phyloP scores from a whole-genome alignment of 1,140 invertebrate genomes.

The Zaprionus ghesquierei region DNA sequence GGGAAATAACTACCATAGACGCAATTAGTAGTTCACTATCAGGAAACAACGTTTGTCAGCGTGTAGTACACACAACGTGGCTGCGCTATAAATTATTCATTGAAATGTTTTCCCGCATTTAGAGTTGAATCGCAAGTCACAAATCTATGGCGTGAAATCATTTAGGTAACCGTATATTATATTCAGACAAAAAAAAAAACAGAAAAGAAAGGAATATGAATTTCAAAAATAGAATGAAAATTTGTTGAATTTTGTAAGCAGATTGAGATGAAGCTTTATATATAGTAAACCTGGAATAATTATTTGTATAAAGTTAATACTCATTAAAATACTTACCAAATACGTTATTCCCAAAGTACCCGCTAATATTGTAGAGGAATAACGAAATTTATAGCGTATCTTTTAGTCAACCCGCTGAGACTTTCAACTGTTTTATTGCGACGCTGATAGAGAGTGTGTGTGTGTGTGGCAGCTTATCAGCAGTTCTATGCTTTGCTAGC shows the following conservation, averaged over 20 bases:
- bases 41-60: no score
- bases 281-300: background rate
- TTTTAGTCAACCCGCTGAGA: background rate
- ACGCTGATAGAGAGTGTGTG: background rate
- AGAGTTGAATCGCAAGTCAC: background rate
- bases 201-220: no score
- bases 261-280: background rate
- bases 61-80: no score
- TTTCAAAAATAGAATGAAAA: no score
- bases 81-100: constrained; percentile 2
- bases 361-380: background rate
- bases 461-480: constrained; percentile 12
- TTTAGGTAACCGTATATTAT: background rate
- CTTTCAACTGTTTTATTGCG: background rate
- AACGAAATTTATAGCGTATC: background rate
- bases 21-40: background rate
- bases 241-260: no score
- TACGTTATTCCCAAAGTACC: background rate
- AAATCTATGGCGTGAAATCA: background rate
- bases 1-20: constrained; percentile 1
- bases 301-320: background rate
- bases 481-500: background rate
- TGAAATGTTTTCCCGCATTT: background rate
- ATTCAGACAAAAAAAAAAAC: background rate
- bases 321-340: background rate